Evolutionary conservation across 37 sponge, comb jelly and placozoan genomes (phyloP), one percentile per base, ranked within the genome.

Genomic region (Tethya wilhelma): DNA sequence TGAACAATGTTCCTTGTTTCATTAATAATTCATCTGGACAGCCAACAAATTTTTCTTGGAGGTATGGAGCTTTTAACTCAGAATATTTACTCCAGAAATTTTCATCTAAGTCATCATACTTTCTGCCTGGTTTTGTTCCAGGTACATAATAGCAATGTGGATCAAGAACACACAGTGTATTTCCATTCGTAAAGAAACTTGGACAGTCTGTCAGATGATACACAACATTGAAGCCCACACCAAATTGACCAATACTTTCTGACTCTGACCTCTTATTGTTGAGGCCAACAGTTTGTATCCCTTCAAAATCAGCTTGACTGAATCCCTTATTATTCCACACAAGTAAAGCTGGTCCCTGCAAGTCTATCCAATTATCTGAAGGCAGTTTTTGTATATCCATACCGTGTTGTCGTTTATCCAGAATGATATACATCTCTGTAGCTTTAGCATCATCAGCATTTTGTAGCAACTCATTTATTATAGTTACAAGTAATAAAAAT

Each of bases 131-230:
- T 8, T 58, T 80, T n/a, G 86, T 75, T 42, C 55, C 59, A 34
- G 85, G 82, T 5, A 76, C 79, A 77, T 73, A 94, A 0, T 20
- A 22, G 23, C 71, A 67, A 57, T 87, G 91, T 49, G 95, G 95
- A 66, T 94, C 95, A 56, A 94, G 39, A 6, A 94, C 46, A 83
- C 95, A 94, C 22, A 94, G 60, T 0, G 78, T 85, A 8, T 92
- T 80, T 39, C 85, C 85, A 74, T 64, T 46, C 31, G 95, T 83
- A 14, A 94, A 17, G 70, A 94, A 94, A 37, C 73, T 79, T 38
- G 94, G 94, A 66, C 94, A 94, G 70, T 94, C 94, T 46, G 94
- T 94, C 31, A 94, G 78, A 79, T 94, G 92, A 72, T 94, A 94
- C 4, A 87, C 92, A 1, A 73, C 85, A 87, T 94, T 94, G 64